Percentiles rank a stretch among this genome's conserved stretches.
These are phyloP conservation scores for Stegophylla sp. DNA, from an alignment of 2,888 invertebrate species.

Conservation along the genomic window DNA sequence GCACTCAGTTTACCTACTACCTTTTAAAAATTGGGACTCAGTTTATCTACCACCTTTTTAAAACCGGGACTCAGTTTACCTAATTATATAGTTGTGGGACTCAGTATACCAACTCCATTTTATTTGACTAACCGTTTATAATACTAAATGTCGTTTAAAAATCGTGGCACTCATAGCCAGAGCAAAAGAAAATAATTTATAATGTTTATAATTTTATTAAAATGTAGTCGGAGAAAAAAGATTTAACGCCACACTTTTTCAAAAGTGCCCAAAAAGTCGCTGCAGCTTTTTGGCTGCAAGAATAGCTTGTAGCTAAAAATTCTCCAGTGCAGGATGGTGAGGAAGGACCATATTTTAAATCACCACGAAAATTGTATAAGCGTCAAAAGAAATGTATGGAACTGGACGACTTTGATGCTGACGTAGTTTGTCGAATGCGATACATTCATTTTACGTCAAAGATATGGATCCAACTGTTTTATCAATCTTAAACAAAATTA, in stretches of 20 bases:
- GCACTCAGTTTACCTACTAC: too few species aligned
- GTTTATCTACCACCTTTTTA: too few species aligned
- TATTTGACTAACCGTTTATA: constrained; percentile 6
- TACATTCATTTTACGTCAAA: background rate
- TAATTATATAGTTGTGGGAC: too few species aligned
- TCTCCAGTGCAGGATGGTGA: background rate
- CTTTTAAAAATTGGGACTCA: too few species aligned
- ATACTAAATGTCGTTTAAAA: constrained; percentile 27
- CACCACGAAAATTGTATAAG: background rate
- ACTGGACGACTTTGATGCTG: background rate
- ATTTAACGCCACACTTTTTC: constrained; percentile 25
- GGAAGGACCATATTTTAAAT: background rate
- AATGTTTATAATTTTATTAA: constrained; percentile 28
- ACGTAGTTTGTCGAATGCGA: background rate
- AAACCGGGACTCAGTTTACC: too few species aligned
- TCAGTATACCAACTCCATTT: too few species aligned
- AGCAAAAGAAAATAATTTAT: constrained; percentile 24
- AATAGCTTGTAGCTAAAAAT: background rate
- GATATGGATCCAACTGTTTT: background rate
- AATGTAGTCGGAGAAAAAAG: constrained; percentile 26
- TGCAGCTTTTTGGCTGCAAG: background rate
- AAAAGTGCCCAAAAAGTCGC: constrained; percentile 23
- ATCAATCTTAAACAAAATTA: constrained; percentile 7
- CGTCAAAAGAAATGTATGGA: background rate
- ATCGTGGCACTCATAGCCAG: constrained; percentile 23